Percentiles rank a stretch among this genome's conserved stretches.
phyloP scores from a whole-genome alignment of 2,113 vertebrate species.

The Ariopsis seemanni region DNA sequence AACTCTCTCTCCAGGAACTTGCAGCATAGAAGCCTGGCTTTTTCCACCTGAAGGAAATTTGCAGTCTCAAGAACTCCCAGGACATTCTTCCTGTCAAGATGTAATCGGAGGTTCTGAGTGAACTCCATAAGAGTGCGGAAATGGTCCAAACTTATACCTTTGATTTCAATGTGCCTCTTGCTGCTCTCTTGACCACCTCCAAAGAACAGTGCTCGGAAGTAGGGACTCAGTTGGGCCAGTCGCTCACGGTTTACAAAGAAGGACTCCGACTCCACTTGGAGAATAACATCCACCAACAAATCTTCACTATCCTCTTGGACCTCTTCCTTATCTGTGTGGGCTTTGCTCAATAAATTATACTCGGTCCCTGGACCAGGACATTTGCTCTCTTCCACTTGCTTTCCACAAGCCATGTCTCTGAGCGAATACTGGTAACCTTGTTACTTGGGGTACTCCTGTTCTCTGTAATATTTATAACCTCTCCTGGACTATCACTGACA shows the following conservation, averaged over 20 bases:
- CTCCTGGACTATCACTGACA: slow-evolving; percentile 16
- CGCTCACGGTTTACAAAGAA: slow-evolving; percentile 78
- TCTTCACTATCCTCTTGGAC: slow-evolving; percentile 9
- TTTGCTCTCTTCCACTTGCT: slow-evolving; percentile 39
- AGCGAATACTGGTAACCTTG: slow-evolving; percentile 25
- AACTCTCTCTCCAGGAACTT: slow-evolving; percentile 84
- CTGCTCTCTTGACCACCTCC: slow-evolving; percentile 76
- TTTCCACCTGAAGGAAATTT: slow-evolving; percentile 80
- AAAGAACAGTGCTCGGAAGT: slow-evolving; percentile 85
- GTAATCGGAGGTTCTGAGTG: slow-evolving; percentile 65
- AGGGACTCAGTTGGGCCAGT: slow-evolving; percentile 76
- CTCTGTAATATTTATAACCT: slow-evolving; percentile 55
- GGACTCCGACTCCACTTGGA: slow-evolving; percentile 72
- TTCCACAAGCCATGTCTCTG: slow-evolving; percentile 61
- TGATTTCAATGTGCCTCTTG: slow-evolving; percentile 71
- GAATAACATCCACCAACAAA: slow-evolving; percentile 56
- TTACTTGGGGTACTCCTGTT: slow-evolving; percentile 39
- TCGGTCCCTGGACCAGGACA: not conserved
- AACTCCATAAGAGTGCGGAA: slow-evolving; percentile 79
- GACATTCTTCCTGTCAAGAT: slow-evolving; percentile 73
- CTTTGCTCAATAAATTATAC: not conserved
- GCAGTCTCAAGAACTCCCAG: slow-evolving; percentile 80
- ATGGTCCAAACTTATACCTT: slow-evolving; percentile 67
- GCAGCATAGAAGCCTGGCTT: slow-evolving; percentile 77
- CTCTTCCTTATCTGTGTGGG: slow-evolving; percentile 4